Conservation (phyloP, 2,113 vertebrate genomes). For the Pogona vitticeps region DNA sequence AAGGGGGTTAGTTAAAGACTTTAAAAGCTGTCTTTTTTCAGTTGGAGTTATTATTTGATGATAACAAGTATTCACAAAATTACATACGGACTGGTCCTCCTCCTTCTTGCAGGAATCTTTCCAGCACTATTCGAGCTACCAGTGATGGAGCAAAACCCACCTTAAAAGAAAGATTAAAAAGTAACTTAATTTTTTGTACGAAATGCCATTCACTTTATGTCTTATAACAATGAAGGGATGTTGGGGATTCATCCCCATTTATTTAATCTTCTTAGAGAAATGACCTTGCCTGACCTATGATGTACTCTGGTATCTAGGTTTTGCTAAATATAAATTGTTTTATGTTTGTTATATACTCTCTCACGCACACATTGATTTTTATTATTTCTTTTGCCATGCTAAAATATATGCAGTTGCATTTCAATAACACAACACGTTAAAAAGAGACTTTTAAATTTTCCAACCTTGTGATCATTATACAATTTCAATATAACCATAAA, state of each 20-base stretch:
- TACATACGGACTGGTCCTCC: conserved; percentile 86
- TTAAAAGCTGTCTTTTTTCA: conserved; percentile 77
- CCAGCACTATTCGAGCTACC: conserved; percentile 91
- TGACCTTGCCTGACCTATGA: neutral
- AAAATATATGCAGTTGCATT: neutral
- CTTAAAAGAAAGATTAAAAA: conserved; percentile 75
- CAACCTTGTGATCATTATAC: conserved; percentile 55
- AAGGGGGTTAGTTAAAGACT: conserved; percentile 63
- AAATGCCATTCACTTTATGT: neutral
- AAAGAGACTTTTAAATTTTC: conserved; percentile 54
- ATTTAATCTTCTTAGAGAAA: neutral
- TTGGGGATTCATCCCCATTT: neutral
- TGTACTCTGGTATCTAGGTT: neutral
- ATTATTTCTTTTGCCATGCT: neutral
- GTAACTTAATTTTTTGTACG: conserved; percentile 44
- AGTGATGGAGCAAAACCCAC: conserved; percentile 92
- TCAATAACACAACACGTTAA: neutral
- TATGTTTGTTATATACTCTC: neutral
- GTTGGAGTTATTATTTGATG: conserved; percentile 57
- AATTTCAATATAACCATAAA: conserved; percentile 57
- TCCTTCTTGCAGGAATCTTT: conserved; percentile 87
- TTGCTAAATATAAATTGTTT: neutral
- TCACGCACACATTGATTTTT: neutral
- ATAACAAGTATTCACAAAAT: conserved; percentile 38
- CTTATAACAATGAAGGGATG: neutral